Conservation (phyloP, 2,113 vertebrate genomes). For the Dicrurus megarhynchus region DNA sequence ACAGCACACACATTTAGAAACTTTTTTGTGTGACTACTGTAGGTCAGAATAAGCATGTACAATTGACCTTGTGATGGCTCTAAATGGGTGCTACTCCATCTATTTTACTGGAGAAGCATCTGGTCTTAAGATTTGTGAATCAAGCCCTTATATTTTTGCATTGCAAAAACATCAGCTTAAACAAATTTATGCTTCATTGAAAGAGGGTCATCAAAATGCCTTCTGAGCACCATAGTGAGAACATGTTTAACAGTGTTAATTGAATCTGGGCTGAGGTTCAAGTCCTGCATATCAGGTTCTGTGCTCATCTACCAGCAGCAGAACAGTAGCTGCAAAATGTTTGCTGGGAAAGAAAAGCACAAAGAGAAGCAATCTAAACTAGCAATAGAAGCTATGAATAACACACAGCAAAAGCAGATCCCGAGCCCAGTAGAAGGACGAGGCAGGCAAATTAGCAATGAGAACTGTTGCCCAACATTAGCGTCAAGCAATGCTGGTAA, state of each 20-base stretch:
- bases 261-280: conserved; percentile 55
- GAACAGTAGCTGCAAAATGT: conserved; percentile 29
- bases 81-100: neutral
- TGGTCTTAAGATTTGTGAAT: neutral
- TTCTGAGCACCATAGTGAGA: conserved; percentile 28
- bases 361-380: neutral
- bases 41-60: neutral
- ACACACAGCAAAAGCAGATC: conserved; percentile 13
- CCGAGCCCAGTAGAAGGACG: neutral
- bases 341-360: conserved; percentile 16
- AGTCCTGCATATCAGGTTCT: conserved; percentile 33
- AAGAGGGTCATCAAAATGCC: conserved; percentile 44
- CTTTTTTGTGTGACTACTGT: neutral
- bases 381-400: conserved; percentile 14
- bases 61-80: neutral
- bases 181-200: neutral
- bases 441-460: conserved; percentile 13
- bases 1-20: neutral
- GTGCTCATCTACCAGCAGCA: conserved; percentile 3
- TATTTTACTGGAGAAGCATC: neutral
- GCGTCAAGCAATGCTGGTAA: neutral
- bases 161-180: neutral
- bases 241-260: conserved; percentile 22
- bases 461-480: conserved; percentile 14
- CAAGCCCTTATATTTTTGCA: neutral